Percentiles rank a stretch among this genome's conserved stretches.
phyloP scores from a whole-genome alignment of 2,888 invertebrate species.

The Oscheius sp. region DNA sequence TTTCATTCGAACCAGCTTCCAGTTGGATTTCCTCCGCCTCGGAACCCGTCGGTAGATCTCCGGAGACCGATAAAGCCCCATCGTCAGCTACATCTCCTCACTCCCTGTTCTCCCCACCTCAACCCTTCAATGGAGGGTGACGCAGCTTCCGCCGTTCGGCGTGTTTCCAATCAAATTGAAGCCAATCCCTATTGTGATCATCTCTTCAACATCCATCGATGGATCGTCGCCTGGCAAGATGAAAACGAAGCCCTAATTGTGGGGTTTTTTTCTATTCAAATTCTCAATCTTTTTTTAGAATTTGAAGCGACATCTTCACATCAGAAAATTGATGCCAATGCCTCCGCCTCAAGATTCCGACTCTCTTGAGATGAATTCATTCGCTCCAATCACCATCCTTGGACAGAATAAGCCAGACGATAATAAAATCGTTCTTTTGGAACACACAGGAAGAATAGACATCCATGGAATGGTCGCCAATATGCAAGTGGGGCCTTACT shows the following conservation, averaged over 20 bases:
- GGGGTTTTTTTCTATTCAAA: not conserved
- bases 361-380: constrained; percentile 37
- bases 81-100: not conserved
- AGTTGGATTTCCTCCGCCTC: too few relatives aligned
- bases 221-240: constrained; percentile 63
- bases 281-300: constrained; percentile 42
- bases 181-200: constrained; percentile 48
- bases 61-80: constrained; percentile 17
- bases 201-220: constrained; percentile 62
- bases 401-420: constrained; percentile 55
- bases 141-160: constrained; percentile 33
- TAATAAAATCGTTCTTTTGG: constrained; percentile 56
- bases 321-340: constrained; percentile 57
- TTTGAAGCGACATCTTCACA: constrained; percentile 59
- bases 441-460: constrained; percentile 62
- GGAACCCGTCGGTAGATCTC: constrained; percentile 28
- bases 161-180: constrained; percentile 34
- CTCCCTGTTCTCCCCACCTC: not conserved
- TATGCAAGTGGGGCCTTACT: constrained; percentile 28
- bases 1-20: too few relatives aligned
- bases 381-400: constrained; percentile 60
- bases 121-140: constrained; percentile 3
- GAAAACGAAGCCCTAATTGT: constrained; percentile 54
- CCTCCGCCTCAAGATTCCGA: constrained; percentile 34
- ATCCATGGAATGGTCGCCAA: constrained; percentile 57